Base-by-base conservation (phyloP, 2,113 vertebrate species). In the Spermophilus dauricus region DNA sequence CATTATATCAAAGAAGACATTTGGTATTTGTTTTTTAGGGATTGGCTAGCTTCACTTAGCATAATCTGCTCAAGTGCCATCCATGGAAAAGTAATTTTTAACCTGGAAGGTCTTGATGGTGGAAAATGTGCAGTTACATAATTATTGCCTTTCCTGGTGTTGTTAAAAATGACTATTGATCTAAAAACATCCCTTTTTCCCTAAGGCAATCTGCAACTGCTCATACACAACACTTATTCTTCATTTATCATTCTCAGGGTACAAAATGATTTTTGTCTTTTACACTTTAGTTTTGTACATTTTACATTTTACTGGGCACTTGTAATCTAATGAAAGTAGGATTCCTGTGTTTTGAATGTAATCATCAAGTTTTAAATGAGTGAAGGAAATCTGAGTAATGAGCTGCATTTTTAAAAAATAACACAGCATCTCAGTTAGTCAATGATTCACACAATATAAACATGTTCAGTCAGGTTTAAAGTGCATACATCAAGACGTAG, bases 391-490 rank as follows among this genome's bases (percentile, higher is more conserved):
- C 88, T 69, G 84, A 96, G 45, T 58, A 85, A 88, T 88, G 65
- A 75, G 39, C 58, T n/a, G 14, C 56, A 51, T 51, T 92, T 96
- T 75, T 17, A 91, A 91, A 78, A 91, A 77, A 75, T 75, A 42
- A 42, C 17, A 13, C 67, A 86, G 72, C 22, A 42, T 51, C 39
- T 58, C 42, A 65, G 4, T 58, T 77, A 96, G 22, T 86, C 17
- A 51, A 51, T 61, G 80, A 92, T 94, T 96, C 56, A 61, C 73
- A 75, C 8, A 89, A 58, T 75, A 3, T 45, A 78, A 61, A 48
- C 53, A 70, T 94, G 48, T 67, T 75, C 65, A 61, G 53, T 94
- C 56, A 89, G 75, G 14, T 53, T 86, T 94, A 81, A 92, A 86
- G 85, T n/a, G 86, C 39, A 63, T 24, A 93, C 37, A 48, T 80